These are phyloP conservation scores for Rotaria macrura DNA, from an alignment of 2,888 invertebrate genomes.

Conservation along the genomic window DNA sequence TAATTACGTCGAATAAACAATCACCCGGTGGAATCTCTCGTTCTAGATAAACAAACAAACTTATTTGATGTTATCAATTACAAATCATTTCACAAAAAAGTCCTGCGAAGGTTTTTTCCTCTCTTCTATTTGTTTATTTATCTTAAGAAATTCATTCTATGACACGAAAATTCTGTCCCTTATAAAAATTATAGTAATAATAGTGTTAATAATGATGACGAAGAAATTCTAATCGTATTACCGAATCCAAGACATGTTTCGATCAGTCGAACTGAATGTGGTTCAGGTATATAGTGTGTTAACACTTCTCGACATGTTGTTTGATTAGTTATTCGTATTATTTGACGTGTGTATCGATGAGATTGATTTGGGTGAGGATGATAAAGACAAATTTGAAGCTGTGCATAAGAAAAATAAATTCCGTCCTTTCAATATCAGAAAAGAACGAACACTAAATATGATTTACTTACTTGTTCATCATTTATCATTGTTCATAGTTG, in stretches of 20 bases:
- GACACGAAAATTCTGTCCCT: no score
- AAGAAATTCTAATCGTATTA: no score
- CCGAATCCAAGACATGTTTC: not conserved
- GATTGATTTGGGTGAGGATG: not conserved
- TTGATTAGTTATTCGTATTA: not conserved
- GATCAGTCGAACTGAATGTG: not conserved
- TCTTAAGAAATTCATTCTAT: no score
- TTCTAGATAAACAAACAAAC: not conserved
- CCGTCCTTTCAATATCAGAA: no score
- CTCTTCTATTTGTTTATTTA: no score
- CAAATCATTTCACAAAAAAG: not conserved
- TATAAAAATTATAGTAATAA: no score
- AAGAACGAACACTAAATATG: no score
- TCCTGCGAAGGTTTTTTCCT: no score
- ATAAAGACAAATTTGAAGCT: constrained; percentile 14
- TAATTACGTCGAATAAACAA: not conserved
- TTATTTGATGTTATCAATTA: not conserved
- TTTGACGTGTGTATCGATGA: not conserved
- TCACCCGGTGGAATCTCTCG: not conserved
- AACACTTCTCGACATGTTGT: not conserved
- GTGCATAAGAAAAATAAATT: not conserved
- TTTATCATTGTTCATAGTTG: not conserved
- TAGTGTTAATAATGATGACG: no score
- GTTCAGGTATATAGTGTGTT: not conserved
- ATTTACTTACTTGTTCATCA: not conserved